Percentiles rank a stretch among this genome's conserved stretches.
phyloP scores from a whole-genome alignment of 2,888 invertebrate species.

The Sminthurinus aureus region DNA sequence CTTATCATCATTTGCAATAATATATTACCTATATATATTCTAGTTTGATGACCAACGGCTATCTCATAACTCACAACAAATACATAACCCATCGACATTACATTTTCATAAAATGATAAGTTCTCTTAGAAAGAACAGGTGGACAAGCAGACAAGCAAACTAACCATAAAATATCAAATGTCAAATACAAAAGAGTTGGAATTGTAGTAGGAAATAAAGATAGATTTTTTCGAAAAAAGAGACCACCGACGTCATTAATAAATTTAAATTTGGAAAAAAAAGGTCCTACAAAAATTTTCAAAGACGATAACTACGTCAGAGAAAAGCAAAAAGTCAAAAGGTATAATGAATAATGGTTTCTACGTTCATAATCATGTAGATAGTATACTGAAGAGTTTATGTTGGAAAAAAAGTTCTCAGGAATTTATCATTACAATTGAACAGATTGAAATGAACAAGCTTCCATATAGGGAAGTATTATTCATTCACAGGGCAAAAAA shows the following conservation, averaged over 20 bases:
- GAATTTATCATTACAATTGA: slow-evolving; percentile 4
- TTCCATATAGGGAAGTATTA: slow-evolving; percentile 19
- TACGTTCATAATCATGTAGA: not conserved
- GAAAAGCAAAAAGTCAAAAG: not conserved
- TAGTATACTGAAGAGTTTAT: not conserved
- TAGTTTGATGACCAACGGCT: too few species aligned
- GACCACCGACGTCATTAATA: slow-evolving; percentile 1
- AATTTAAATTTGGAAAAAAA: slow-evolving; percentile 1
- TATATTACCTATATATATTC: too few species aligned
- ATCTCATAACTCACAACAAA: too few species aligned
- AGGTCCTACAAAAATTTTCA: not conserved
- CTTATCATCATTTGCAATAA: too few species aligned
- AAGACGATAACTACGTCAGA: slow-evolving; percentile 2
- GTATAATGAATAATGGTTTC: not conserved
- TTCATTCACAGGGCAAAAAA: not conserved
- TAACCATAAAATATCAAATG: too few species aligned
- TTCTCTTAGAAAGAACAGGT: too few species aligned
- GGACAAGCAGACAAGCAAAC: too few species aligned
- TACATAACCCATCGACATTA: too few species aligned
- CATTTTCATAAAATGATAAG: too few species aligned
- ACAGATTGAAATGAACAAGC: slow-evolving; percentile 14
- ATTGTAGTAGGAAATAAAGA: not conserved
- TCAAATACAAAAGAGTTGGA: too few species aligned
- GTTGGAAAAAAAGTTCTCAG: not conserved
- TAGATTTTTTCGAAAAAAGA: not conserved